Evolutionary conservation across 2,797 vertebrate genomes (phyloP), one percentile per base, ranked within the genome.

Genomic region (Mallotus villosus): DNA sequence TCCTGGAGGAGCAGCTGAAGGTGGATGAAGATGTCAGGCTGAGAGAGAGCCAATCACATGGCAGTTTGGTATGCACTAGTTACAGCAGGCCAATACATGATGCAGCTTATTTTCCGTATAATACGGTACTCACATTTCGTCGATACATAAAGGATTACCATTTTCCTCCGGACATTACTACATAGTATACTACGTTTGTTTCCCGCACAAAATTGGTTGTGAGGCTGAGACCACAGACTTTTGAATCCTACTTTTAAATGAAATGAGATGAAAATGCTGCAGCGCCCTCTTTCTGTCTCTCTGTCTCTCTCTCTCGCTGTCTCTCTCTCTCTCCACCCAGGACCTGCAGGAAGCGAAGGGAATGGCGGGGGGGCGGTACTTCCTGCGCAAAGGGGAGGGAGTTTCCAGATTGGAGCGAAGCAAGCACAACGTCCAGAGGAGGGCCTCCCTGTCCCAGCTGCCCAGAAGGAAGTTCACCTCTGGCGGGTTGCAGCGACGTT

Each of bases 1-100:
- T 85, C 78, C 53, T 87, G 79, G 83, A 87, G 81, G 78, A 88
- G 7, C 80, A 84, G 59, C 68, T 88, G 29, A 81, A 82, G 84
- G 65, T 37, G 63, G 84, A 87, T 41, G 65, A 79, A 65, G 49
- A 81, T 51, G 69, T 77, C 51, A 27, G 0, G 58, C 74, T 72
- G 65, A 67, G 73, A 19, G 76, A 87, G 11, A n/a, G 51, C 51
- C 51, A 55, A 55, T 55, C 51, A 55, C 51, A 55, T 17, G 16
- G 49, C 25, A 21, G 5, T 16, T 5, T 14, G 67, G 41, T 32
- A 61, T 59, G 65, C 19, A 59, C n/a, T 8, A 27, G 19, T 9
- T 9, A 32, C 34, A 27, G 4, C 51, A 17, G 19, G 51, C 19
- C 51, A 55, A n/a, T n/a, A n/a, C n/a, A n/a, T n/a, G n/a, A n/a